These are phyloP conservation scores for Entelurus aequoreus DNA, from an alignment of 2,113 vertebrate genomes.

Conservation along the genomic window DNA sequence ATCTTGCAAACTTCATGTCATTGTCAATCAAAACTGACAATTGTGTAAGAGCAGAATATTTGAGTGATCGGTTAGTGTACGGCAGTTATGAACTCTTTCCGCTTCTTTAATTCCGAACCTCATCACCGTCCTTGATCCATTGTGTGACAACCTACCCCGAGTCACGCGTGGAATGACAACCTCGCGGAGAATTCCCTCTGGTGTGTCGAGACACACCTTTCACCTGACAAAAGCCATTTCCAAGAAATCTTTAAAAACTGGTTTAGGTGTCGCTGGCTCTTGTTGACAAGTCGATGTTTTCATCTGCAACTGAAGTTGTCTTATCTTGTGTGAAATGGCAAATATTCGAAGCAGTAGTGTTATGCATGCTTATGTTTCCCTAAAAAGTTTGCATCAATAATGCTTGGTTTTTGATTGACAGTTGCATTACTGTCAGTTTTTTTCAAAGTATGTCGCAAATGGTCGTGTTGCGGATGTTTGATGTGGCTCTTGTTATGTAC, in stretches of 20 bases:
- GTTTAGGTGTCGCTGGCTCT: not conserved
- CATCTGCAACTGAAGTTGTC: not conserved
- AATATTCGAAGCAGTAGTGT: not conserved
- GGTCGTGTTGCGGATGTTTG: too few relatives aligned
- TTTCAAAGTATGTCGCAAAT: too few relatives aligned
- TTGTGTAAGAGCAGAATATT: too few relatives aligned
- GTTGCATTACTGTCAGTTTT: too few relatives aligned
- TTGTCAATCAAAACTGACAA: too few relatives aligned
- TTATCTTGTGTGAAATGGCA: not conserved
- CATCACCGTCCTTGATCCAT: not conserved
- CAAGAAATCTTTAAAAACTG: not conserved
- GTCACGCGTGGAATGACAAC: slow-evolving; percentile 21
- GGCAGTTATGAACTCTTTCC: not conserved
- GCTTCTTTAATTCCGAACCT: not conserved
- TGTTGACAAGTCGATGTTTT: not conserved
- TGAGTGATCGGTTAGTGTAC: too few relatives aligned
- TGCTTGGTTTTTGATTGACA: not conserved
- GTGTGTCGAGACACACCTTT: slow-evolving; percentile 5
- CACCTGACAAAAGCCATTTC: not conserved
- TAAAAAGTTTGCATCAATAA: too few relatives aligned
- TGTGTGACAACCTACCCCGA: slow-evolving; percentile 4
- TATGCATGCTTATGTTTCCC: too few relatives aligned
- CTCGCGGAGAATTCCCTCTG: not conserved
- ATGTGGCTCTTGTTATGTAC: too few relatives aligned
- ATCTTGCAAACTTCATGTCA: too few relatives aligned